These are phyloP conservation scores for Cirrhinus molitorella DNA, from an alignment of 2,797 vertebrate genomes.

Conservation along the genomic window DNA sequence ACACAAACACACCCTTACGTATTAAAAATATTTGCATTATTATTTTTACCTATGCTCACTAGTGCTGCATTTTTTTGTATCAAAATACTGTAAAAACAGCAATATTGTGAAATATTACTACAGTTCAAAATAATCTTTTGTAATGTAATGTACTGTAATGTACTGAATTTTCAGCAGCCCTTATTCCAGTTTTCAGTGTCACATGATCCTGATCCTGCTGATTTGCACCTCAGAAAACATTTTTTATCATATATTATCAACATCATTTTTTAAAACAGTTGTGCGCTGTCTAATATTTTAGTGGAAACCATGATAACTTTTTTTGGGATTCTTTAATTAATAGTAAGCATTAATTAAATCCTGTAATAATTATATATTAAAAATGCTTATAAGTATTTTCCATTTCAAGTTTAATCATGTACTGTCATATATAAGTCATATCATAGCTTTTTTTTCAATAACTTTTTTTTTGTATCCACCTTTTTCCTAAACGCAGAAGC, in stretches of 20 bases:
- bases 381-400: neutral
- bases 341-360: neutral
- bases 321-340: neutral
- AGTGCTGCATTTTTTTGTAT: neutral
- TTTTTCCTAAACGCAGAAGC: no score
- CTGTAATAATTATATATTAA: neutral
- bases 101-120: neutral
- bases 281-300: neutral
- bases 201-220: neutral
- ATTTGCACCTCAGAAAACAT: no score
- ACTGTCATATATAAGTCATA: neutral
- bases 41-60: no score
- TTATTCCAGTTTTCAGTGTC: neutral
- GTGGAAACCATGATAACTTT: neutral
- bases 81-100: neutral
- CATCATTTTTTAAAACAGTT: neutral
- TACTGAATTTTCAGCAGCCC: neutral
- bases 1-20: no score
- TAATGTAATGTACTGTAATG: neutral
- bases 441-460: neutral
- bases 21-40: no score
- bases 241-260: no score
- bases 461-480: neutral
- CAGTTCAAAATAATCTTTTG: neutral
- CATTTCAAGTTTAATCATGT: neutral